Percentiles rank a stretch among this genome's conserved stretches.
Evolutionary conservation across 2,797 vertebrate genomes (phyloP).

Genomic region (Tangara arthus): DNA sequence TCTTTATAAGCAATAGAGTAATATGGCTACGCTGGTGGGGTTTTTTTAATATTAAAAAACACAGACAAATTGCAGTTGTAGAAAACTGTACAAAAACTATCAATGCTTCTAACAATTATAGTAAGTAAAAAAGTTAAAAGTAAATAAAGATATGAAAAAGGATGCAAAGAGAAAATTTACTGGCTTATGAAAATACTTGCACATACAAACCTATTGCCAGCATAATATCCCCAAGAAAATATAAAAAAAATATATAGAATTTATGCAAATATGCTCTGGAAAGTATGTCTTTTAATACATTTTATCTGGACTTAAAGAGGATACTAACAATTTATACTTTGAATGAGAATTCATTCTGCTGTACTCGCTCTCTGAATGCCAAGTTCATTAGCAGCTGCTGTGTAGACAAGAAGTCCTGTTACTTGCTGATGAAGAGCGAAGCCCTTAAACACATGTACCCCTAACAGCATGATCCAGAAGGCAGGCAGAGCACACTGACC

Average conservation of each 20-base stretch:
- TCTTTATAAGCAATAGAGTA: not conserved
- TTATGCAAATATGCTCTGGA: not conserved
- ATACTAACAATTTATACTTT: not conserved
- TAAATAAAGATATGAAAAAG: not conserved
- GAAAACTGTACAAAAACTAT: conserved; percentile 30
- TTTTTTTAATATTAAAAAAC: not conserved
- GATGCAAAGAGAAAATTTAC: conserved; percentile 10
- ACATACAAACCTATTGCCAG: conserved; percentile 4
- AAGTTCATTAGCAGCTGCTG: not conserved
- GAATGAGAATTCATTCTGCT: not conserved
- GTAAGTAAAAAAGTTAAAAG: not conserved
- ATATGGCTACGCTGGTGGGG: not conserved
- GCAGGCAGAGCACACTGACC: not conserved
- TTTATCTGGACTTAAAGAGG: not conserved
- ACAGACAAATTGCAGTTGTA: not conserved
- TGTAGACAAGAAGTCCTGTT: not conserved
- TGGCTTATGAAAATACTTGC: conserved; percentile 4
- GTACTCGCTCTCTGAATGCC: not conserved
- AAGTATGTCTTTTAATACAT: not conserved
- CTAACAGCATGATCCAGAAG: not conserved
- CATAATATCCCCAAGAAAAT: not conserved
- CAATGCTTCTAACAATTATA: not conserved
- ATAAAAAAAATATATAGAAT: not conserved
- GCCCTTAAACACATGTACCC: not conserved
- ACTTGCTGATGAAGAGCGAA: not conserved